Evolutionary conservation across 2,888 invertebrate genomes (phyloP), one percentile per base, ranked within the genome.

Genomic region (Amorpha juglandis): DNA sequence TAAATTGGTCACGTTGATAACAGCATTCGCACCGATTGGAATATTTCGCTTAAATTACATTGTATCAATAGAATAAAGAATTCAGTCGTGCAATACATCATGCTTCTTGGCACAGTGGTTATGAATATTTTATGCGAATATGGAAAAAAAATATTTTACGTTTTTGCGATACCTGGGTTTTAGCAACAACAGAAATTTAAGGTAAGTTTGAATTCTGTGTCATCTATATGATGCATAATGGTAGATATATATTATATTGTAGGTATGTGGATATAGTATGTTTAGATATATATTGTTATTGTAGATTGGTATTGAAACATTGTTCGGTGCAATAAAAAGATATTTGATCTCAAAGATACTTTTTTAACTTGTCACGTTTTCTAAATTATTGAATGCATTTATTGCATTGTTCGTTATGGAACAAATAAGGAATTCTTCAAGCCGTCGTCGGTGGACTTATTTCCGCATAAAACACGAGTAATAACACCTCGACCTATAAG

Each of bases 1-100:
- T 58, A 38, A 58, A 42, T 19, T 42, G 42, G 70, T 58, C 63
- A 21, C 65, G 62, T 64, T 72, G 70, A 70, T 69, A 58, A 58
- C 42, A 42, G 55, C 38, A 58, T 58, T 42, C 19, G 19, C 58
- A 42, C 11, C 42, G 58, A 58, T 58, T 42, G 58, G 58, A 58
- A 58, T 58, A 58, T 58, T 58, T 58, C 42, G 42, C 58, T 58
- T 58, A 38, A 19, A 42, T 58, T 58, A 58, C 11, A 42, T 38
- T 58, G 58, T 58, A 58, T 42, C 58, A 42, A 58, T 58, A 42
- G 58, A 58, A 19, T 58, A 58, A 42, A 58, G 58, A 42, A 38
- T 58, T 58, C 19, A 42, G 58, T 1, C 4, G 16, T 19, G 42
- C 58, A 42, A 35, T 55, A 55, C 35, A 55, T 55, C 21, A 58